These are phyloP conservation scores for Cephus rjabovi DNA, from an alignment of 2,888 invertebrate species.

Conservation along the genomic window DNA sequence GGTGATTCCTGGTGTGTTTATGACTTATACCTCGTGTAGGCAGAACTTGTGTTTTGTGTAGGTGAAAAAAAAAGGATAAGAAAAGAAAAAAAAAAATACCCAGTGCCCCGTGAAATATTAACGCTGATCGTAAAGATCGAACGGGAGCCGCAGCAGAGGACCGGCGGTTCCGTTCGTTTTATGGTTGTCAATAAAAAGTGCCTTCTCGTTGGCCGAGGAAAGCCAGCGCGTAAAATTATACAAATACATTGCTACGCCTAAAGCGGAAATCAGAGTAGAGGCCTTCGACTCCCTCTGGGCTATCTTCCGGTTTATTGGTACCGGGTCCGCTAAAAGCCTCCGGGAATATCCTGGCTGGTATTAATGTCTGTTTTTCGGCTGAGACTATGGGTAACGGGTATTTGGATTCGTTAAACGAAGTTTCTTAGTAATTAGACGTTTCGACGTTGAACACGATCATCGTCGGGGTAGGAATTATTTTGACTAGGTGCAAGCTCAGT, in stretches of 20 bases:
- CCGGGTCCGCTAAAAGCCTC: not conserved
- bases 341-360: not conserved
- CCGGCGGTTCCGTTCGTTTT: not conserved
- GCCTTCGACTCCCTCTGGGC: not conserved
- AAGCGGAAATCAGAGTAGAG: not conserved
- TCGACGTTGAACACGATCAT: not conserved
- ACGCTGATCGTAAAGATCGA: constrained; percentile 20
- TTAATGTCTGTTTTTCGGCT: not conserved
- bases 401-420: not conserved
- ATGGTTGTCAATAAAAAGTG: constrained; percentile 1
- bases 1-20: not conserved
- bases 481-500: not conserved
- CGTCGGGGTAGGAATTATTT: not conserved
- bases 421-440: not conserved
- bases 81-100: not conserved
- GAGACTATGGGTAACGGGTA: not conserved
- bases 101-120: constrained; percentile 15
- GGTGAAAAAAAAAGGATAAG: not conserved
- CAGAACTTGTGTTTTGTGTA: not conserved
- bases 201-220: not conserved
- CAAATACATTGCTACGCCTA: not conserved
- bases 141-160: not conserved
- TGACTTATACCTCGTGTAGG: not conserved
- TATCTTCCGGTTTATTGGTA: not conserved
- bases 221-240: constrained; percentile 1